Evolutionary conservation across 1,140 invertebrate genomes (phyloP).

Genomic region (Atta cephalotes): DNA sequence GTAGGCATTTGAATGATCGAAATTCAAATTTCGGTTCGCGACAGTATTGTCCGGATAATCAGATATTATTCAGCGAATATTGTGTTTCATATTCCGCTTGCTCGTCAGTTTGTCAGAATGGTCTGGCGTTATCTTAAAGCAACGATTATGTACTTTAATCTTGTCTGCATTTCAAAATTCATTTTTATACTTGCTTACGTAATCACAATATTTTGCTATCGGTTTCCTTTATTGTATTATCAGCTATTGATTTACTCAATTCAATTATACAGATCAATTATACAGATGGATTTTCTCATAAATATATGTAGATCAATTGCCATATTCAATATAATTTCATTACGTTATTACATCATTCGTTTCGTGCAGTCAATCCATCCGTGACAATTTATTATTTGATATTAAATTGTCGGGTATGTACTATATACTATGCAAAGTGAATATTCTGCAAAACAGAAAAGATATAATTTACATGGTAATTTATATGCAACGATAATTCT

Average conservation of each 20-base stretch:
- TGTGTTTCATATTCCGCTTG: slow-evolving; percentile 38
- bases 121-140: slow-evolving; percentile 19
- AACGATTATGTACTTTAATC: not conserved
- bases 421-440: not conserved
- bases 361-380: too few relatives aligned
- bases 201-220: slow-evolving; percentile 50
- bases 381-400: slow-evolving; percentile 15
- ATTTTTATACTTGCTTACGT: slow-evolving; percentile 18
- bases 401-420: not conserved
- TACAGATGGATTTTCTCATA: not conserved
- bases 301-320: not conserved
- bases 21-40: slow-evolving; percentile 37
- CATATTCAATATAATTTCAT: slow-evolving; percentile 32
- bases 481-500: not conserved
- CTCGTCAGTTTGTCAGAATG: slow-evolving; percentile 35
- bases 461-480: not conserved
- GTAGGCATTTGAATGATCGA: not conserved
- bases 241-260: slow-evolving; percentile 15
- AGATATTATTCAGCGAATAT: slow-evolving; percentile 64
- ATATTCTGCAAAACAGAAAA: not conserved
- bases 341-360: not conserved
- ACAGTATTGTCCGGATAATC: slow-evolving; percentile 23
- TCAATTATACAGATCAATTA: not conserved
- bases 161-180: slow-evolving; percentile 36
- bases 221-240: slow-evolving; percentile 9